Base-by-base conservation (phyloP, 2,113 vertebrate genomes). In the Cephalopholis sonnerati region DNA sequence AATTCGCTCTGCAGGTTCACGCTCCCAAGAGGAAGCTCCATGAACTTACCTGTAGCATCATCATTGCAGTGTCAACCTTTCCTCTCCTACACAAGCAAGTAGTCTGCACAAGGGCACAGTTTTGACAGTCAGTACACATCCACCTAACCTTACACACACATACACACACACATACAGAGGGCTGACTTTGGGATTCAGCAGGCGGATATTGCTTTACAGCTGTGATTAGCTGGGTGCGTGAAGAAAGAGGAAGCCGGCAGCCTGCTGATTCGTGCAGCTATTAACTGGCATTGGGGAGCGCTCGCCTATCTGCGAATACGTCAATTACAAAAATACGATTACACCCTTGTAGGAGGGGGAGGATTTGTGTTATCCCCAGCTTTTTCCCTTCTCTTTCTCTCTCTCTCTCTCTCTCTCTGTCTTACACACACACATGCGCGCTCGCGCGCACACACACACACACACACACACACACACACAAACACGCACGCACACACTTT, bases 261-360 rank as follows among this genome's bases (percentile, higher is more conserved):
- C 62, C 62, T 58, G 79, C 84, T 90, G 89, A 81, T 83, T 84
- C 64, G 50, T 66, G 79, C 81, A 50, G 83, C 84, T 89, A 85
- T 91, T 93, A 91, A 82, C 75, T 27, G 29, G 84, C 84, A 88
- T 83, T 72, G 0, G 69, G 74, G 79, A 77, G 54, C 25, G 18
- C 89, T 90, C 9, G 55, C 67, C 86, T 88, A 91, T 92, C 87
- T 86, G 79, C 44, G 48, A 83, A 84, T 87, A 82, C 61, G 73
- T 91, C 93, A 91, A 90, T 93, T 92, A 88, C 81, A 83, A 91
- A 91, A 90, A 92, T 88, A 77, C 53, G 81, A 93, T 93, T 92
- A 93, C 74, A 73, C 81, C 79, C 54, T 78, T 82, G 86, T 77
- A 87, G 89, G 74, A 87, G 77, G 59, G 72, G 68, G 69, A 84